These are phyloP conservation scores for Mamestra configurata DNA, from an alignment of 1,140 invertebrate species.

Conservation along the genomic window DNA sequence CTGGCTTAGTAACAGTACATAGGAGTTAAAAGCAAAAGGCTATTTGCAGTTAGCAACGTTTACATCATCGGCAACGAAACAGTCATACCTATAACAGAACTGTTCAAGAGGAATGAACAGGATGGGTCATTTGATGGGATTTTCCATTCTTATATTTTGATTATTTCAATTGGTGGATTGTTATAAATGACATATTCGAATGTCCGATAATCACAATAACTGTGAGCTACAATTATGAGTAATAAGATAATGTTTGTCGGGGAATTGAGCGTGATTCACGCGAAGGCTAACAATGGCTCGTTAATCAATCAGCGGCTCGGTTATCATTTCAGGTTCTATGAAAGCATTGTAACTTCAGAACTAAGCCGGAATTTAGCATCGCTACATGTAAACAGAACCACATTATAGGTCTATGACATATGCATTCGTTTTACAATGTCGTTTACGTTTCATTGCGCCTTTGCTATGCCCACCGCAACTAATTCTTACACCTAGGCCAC, in stretches of 20 bases:
- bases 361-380: neutral
- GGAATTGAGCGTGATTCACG: constrained; percentile 62
- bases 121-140: neutral
- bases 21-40: neutral
- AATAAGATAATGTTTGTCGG: constrained; percentile 62
- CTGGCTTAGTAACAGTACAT: neutral
- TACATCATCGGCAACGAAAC: neutral
- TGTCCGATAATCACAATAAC: constrained; percentile 46
- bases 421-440: neutral
- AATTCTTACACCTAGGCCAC: neutral
- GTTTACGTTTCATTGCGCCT: neutral
- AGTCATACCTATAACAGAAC: neutral
- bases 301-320: constrained; percentile 58
- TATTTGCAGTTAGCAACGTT: neutral
- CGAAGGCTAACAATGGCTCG: constrained; percentile 57
- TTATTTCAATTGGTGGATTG: constrained; percentile 34
- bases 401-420: too few relatives aligned
- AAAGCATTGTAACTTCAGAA: constrained; percentile 43
- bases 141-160: constrained; percentile 41
- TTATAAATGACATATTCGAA: constrained; percentile 40
- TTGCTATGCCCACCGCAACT: too few relatives aligned
- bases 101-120: neutral
- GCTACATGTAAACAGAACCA: neutral
- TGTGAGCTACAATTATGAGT: constrained; percentile 59
- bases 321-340: constrained; percentile 55